phyloP scores from a whole-genome alignment of 1,140 invertebrate species.

The Drosophila willistoni region DNA sequence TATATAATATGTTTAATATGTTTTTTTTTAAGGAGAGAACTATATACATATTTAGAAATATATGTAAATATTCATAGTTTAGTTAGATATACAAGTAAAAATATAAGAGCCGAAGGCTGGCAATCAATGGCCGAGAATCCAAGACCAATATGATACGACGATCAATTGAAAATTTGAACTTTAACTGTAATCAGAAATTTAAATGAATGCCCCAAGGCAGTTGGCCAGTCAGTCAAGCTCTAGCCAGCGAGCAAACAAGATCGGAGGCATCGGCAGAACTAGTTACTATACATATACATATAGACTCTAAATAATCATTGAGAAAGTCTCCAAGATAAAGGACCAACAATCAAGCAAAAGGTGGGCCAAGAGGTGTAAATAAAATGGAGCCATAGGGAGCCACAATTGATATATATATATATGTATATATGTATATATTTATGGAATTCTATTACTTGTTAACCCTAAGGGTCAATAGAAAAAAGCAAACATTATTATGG shows the following conservation, averaged over 20 bases:
- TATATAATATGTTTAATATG: neutral
- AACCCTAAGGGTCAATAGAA: slow-evolving; percentile 65
- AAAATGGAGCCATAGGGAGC: neutral
- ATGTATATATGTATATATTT: neutral
- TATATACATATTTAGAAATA: neutral
- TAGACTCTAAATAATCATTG: neutral
- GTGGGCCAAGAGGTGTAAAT: slow-evolving; percentile 23
- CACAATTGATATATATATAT: neutral
- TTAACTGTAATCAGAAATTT: slow-evolving; percentile 44
- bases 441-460: slow-evolving; percentile 54
- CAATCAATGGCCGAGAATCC: neutral
- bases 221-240: slow-evolving; percentile 49
- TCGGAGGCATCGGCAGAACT: neutral
- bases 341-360: slow-evolving; percentile 27
- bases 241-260: slow-evolving; percentile 42
- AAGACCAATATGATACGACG: slow-evolving; percentile 13
- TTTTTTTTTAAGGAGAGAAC: neutral
- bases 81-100: neutral
- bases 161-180: slow-evolving; percentile 67
- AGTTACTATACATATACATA: neutral
- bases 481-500: slow-evolving; percentile 23
- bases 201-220: slow-evolving; percentile 49
- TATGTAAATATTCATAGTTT: neutral
- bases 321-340: slow-evolving; percentile 28
- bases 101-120: neutral